These are phyloP conservation scores for Lordiphosa stackelbergi DNA, from an alignment of 1,140 invertebrate species.

Conservation along the genomic window DNA sequence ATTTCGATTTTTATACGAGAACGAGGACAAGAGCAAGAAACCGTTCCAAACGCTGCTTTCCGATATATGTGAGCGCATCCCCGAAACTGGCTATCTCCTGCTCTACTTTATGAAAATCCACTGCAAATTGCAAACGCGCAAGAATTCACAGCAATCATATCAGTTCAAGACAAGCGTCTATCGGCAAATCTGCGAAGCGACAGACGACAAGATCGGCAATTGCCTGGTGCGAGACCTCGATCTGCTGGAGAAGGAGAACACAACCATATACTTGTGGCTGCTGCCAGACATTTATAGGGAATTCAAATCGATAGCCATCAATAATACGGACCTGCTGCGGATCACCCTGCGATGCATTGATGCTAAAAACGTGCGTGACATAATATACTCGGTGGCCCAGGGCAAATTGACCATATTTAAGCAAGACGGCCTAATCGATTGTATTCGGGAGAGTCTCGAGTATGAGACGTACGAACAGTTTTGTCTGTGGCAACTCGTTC, in stretches of 20 bases:
- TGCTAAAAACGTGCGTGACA: constrained; percentile 90
- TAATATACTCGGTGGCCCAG: constrained; percentile 93
- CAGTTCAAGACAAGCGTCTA: constrained; percentile 91
- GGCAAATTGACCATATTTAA: constrained; percentile 90
- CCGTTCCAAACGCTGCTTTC: constrained; percentile 85
- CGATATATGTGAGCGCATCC: constrained; percentile 82
- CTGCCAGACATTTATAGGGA: constrained; percentile 94
- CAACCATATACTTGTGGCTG: constrained; percentile 91
- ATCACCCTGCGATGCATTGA: constrained; percentile 93
- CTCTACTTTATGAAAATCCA: constrained; percentile 92
- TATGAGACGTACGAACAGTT: constrained; percentile 99
- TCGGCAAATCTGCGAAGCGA: constrained; percentile 89
- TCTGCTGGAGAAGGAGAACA: constrained; percentile 92
- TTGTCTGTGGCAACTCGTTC: constrained; percentile 96
- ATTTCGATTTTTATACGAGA: constrained; percentile 84
- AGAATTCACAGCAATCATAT: constrained; percentile 79
- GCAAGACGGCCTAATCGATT: constrained; percentile 83
- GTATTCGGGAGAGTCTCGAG: constrained; percentile 88
- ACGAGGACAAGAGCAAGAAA: constrained; percentile 88
- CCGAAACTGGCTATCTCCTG: constrained; percentile 89
- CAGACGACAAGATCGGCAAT: constrained; percentile 83
- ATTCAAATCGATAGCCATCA: constrained; percentile 90
- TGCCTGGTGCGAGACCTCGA: constrained; percentile 81
- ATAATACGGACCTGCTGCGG: constrained; percentile 90
- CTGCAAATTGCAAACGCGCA: constrained; percentile 77